phyloP scores from a whole-genome alignment of 2,888 invertebrate genomes.

The Priocnemis perturbator region DNA sequence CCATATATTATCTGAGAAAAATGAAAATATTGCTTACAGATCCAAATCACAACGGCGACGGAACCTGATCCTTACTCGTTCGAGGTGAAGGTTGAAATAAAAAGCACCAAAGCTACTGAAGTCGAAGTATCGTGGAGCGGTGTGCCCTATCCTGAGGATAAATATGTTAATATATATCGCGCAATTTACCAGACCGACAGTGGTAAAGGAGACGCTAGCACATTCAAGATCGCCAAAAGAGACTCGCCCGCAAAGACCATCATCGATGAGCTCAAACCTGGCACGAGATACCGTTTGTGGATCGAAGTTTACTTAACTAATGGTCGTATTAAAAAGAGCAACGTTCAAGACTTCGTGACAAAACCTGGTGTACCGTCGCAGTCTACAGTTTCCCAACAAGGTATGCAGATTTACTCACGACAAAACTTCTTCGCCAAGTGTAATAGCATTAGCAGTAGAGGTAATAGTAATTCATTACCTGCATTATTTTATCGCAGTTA shows the following conservation, averaged over 20 bases:
- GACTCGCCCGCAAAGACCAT: slow-evolving; percentile 82
- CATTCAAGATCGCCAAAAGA: slow-evolving; percentile 85
- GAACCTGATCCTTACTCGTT: slow-evolving; percentile 88
- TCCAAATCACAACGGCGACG: slow-evolving; percentile 65
- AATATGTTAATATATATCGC: slow-evolving; percentile 92
- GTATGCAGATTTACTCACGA: slow-evolving; percentile 61
- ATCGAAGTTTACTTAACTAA: slow-evolving; percentile 92
- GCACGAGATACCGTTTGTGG: slow-evolving; percentile 91
- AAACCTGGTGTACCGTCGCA: slow-evolving; percentile 80
- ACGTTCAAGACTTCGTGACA: slow-evolving; percentile 91
- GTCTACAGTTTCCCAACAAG: slow-evolving; percentile 77
- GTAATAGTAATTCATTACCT: no score
- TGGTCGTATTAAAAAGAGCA: slow-evolving; percentile 92
- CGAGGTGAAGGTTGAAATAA: slow-evolving; percentile 85
- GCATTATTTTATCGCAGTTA: no score
- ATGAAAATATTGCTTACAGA: slow-evolving; percentile 45
- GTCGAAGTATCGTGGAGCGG: slow-evolving; percentile 90
- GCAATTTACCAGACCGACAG: slow-evolving; percentile 88
- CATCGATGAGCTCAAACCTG: slow-evolving; percentile 84
- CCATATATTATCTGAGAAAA: not conserved
- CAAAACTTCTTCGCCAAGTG: not conserved
- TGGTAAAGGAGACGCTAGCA: slow-evolving; percentile 84
- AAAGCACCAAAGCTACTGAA: slow-evolving; percentile 85
- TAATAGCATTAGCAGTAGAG: no score
- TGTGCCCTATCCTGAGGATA: slow-evolving; percentile 91